A percentile compares a stretch with the other conserved stretches of the same genome.
Evolutionary conservation across 2,888 invertebrate species (phyloP).

Genomic region (Carcina quercana): DNA sequence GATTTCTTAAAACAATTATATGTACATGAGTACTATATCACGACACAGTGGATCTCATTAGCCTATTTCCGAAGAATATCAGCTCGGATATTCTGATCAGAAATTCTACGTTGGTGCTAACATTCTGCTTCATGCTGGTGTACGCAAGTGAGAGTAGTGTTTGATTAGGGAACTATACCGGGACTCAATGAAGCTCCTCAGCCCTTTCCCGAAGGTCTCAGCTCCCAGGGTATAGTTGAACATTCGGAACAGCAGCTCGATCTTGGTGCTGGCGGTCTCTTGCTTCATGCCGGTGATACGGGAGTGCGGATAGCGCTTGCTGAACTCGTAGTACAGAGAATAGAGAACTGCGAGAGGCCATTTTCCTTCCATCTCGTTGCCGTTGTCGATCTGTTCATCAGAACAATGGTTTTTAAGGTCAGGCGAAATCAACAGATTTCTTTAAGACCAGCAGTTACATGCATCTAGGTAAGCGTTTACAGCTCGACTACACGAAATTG

Average conservation of each 20-base stretch:
- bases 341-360: slow-evolving; percentile 88
- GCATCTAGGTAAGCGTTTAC: not conserved
- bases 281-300: slow-evolving; percentile 83
- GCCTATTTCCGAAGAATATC: too few relatives aligned
- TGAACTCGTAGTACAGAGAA: slow-evolving; percentile 86
- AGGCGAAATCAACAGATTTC: slow-evolving; percentile 2
- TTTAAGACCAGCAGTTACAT: not conserved
- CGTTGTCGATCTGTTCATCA: slow-evolving; percentile 81
- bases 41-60: too few relatives aligned
- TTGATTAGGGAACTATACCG: too few relatives aligned
- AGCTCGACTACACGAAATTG: too few relatives aligned
- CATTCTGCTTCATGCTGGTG: too few relatives aligned
- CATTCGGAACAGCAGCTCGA: slow-evolving; percentile 90
- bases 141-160: too few relatives aligned
- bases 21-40: too few relatives aligned
- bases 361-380: slow-evolving; percentile 83
- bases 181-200: slow-evolving; percentile 79
- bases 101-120: too few relatives aligned
- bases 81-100: too few relatives aligned
- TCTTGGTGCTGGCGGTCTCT: slow-evolving; percentile 83
- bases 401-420: too few relatives aligned
- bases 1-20: too few relatives aligned
- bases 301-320: slow-evolving; percentile 85
- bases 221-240: slow-evolving; percentile 89
- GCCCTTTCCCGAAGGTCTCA: slow-evolving; percentile 81